These are phyloP conservation scores for Acanthochromis polyacanthus DNA, from an alignment of 2,113 vertebrate species.

Conservation along the genomic window DNA sequence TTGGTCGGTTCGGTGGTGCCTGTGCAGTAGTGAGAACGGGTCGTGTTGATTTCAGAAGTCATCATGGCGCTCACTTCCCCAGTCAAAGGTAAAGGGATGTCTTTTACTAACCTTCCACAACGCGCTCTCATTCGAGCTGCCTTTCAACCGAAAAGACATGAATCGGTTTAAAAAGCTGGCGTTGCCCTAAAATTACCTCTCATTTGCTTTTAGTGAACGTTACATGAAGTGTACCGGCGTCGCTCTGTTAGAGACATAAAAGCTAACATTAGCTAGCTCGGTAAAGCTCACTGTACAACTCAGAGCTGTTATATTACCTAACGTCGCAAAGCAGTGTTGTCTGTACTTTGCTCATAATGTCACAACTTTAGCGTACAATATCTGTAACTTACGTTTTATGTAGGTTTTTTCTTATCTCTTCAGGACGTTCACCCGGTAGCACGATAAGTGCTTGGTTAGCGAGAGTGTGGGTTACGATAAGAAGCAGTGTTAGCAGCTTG, in stretches of 20 bases:
- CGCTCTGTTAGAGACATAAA: constrained; percentile 14
- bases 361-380: background rate
- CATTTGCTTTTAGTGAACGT: constrained; percentile 1
- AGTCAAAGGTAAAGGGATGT: constrained; percentile 80
- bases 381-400: background rate
- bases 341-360: background rate
- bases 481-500: constrained; percentile 29
- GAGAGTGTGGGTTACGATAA: constrained; percentile 68
- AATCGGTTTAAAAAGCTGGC: background rate
- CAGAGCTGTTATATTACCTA: background rate
- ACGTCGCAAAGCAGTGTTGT: background rate
- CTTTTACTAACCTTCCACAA: constrained; percentile 12
- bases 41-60: constrained; percentile 83
- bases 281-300: constrained; percentile 4
- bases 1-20: constrained; percentile 67
- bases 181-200: background rate
- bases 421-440: background rate
- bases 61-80: constrained; percentile 84
- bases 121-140: too few species aligned
- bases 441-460: constrained; percentile 59
- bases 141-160: background rate
- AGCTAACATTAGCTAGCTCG: constrained; percentile 61
- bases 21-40: constrained; percentile 43
- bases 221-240: constrained; percentile 20
- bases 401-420: constrained; percentile 37